Percentiles rank a stretch among this genome's conserved stretches.
phyloP scores from a whole-genome alignment of 2,888 invertebrate genomes.

The Scaptomyza cyrtandrae region DNA sequence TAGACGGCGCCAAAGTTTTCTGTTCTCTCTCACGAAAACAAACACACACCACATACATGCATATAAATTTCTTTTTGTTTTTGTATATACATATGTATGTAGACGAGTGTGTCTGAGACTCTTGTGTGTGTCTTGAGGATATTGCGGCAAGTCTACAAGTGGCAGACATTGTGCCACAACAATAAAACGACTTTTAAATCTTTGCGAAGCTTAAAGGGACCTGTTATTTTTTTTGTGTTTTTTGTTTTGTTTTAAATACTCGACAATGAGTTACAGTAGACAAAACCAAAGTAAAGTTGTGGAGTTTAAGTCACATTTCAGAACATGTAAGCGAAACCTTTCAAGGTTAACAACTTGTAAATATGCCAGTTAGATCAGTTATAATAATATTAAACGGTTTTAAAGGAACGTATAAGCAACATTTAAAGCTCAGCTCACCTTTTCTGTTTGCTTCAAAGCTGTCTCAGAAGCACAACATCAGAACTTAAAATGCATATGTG shows the following conservation, averaged over 20 bases:
- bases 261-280: slow-evolving; percentile 5
- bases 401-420: background rate
- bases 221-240: slow-evolving; percentile 10
- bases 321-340: too few relatives aligned
- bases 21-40: slow-evolving; percentile 13
- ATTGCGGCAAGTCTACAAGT: slow-evolving; percentile 63
- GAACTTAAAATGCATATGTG: too few relatives aligned
- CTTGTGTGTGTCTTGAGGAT: slow-evolving; percentile 42
- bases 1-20: slow-evolving; percentile 55
- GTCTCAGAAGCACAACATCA: too few relatives aligned
- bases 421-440: background rate
- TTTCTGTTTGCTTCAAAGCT: background rate
- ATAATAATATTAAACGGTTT: too few relatives aligned
- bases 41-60: background rate
- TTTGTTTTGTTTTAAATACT: slow-evolving; percentile 28
- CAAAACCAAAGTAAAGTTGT: background rate
- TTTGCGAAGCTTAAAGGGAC: background rate
- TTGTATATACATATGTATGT: background rate
- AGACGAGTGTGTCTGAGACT: slow-evolving; percentile 11
- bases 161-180: slow-evolving; percentile 43
- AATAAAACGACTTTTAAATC: slow-evolving; percentile 37
- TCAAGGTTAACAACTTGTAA: too few relatives aligned
- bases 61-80: background rate
- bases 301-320: background rate
- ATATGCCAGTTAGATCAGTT: too few relatives aligned